Evolutionary conservation across 1,140 invertebrate genomes (phyloP), one percentile per base, ranked within the genome.

Genomic region (Pentalonia nigronervosa): DNA sequence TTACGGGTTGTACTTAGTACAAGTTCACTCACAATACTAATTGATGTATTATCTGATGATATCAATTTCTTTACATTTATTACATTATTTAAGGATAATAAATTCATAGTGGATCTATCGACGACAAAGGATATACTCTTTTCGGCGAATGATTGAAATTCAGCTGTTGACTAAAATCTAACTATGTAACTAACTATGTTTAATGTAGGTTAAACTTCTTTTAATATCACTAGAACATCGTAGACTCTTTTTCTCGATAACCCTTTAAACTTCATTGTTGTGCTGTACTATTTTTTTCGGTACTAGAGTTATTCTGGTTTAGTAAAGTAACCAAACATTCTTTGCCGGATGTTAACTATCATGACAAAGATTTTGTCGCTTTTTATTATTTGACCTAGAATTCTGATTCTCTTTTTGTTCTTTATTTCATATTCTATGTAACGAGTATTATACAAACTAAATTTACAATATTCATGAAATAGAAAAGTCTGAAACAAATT

Each of bases 391-490:
- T 34, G 86, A 48, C 30, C 47, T 48, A 30, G 47, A 17, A 87
- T 87, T 87, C 45, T 25, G 25, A 87, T 48, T 87, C 84, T 86
- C 84, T 23, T 86, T 86, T 86, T 86, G 84, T 87, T 87, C 45
- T 87, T 87, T 87, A 87, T 47, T 87, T 47, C 3, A 87, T 11
- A 30, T 87, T 87, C 17, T 87, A 4, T 21, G 47, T 47, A 17
- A 76, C 14, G 60, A 76, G 1, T 14, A 86, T 86, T 25, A 86
- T 86, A 41, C 23, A 30, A n/a, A 45, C 36, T 47, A 47, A 41
- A 47, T 86, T 86, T 25, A 45, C 36, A 41, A 25, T 21, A 84
- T 84, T 84, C 36, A 45, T 14, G 41, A 17, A 45, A 84, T 14
- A 36, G 17, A 83, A 83, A 83, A 36, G 76, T 83, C 34, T 23